Evolutionary conservation across 2,113 vertebrate species (phyloP), one percentile per base, ranked within the genome.

Genomic region (Oenanthe melanoleuca): DNA sequence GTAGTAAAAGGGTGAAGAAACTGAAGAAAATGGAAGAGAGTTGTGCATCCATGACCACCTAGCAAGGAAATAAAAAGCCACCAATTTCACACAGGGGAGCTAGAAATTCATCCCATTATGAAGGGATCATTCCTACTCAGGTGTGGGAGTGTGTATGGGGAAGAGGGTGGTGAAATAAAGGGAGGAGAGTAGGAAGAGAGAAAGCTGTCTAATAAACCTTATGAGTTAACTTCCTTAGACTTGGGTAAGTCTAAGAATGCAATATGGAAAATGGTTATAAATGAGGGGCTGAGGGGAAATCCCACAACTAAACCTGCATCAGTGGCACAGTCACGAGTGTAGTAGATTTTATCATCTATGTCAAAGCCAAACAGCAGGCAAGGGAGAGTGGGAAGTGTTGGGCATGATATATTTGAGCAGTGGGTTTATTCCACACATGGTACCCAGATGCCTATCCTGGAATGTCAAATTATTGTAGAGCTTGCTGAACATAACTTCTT

Each of bases 41-140:
- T 64, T 74, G 47, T 8, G 34, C 17, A 16, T 25, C 38, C 66
- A 11, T 0, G 2, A 38, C 23, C 44, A 50, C 13, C 31, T 44
- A 60, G 18, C 8, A n/a, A n/a, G n/a, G n/a, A n/a, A n/a, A n/a
- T n/a, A n/a, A n/a, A n/a, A n/a, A n/a, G n/a, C n/a, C 24, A 33
- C 11, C 0, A 0, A 19, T 67, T 75, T 90, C 33, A 44, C 5
- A 5, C 5, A 17, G 0, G 2, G 28, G 31, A 73, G 12, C 13
- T 74, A 17, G 34, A 66, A 59, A 11, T 8, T 79, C 20, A 59
- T 34, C 45, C 8, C 10, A 6, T 31, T 14, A 31, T 26, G 26
- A 56, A 69, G 33, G 6, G 8, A 29, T 49, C 3, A 14, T 59
- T 70, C 13, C 17, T 37, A 12, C 26, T 19, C 34, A 12, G 0